These are phyloP conservation scores for Himalopsyche anomala DNA, from an alignment of 2,888 invertebrate species.

Conservation along the genomic window DNA sequence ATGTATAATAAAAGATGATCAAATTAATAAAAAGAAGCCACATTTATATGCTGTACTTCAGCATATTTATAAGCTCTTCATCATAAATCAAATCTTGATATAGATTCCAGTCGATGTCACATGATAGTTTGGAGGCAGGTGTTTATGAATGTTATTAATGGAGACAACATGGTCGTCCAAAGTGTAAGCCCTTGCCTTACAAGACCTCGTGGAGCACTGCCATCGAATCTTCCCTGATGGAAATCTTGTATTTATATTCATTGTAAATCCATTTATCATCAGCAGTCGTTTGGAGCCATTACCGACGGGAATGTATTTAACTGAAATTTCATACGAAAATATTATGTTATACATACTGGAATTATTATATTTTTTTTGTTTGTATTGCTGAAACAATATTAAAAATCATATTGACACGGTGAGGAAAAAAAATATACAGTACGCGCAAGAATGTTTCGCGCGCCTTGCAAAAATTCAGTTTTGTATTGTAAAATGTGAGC, in stretches of 20 bases:
- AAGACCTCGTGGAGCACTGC: not conserved
- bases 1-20: too few relatives aligned
- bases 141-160: not conserved
- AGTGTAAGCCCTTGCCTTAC: not conserved
- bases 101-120: not conserved
- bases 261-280: not conserved
- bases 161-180: not conserved
- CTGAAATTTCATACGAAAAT: not conserved
- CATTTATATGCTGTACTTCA: too few relatives aligned
- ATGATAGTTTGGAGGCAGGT: not conserved
- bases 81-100: not conserved
- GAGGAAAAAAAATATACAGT: too few relatives aligned
- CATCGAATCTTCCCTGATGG: not conserved
- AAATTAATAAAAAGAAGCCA: too few relatives aligned
- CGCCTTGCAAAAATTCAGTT: too few relatives aligned
- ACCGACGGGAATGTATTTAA: not conserved
- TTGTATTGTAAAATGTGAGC: too few relatives aligned
- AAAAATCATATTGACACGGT: too few relatives aligned
- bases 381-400: too few relatives aligned
- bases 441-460: too few relatives aligned
- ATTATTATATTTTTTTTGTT: too few relatives aligned
- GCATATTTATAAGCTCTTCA: too few relatives aligned
- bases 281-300: not conserved
- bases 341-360: too few relatives aligned
- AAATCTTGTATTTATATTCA: not conserved